phyloP scores from a whole-genome alignment of 2,797 vertebrate genomes.

The Xiphophorus birchmanni region DNA sequence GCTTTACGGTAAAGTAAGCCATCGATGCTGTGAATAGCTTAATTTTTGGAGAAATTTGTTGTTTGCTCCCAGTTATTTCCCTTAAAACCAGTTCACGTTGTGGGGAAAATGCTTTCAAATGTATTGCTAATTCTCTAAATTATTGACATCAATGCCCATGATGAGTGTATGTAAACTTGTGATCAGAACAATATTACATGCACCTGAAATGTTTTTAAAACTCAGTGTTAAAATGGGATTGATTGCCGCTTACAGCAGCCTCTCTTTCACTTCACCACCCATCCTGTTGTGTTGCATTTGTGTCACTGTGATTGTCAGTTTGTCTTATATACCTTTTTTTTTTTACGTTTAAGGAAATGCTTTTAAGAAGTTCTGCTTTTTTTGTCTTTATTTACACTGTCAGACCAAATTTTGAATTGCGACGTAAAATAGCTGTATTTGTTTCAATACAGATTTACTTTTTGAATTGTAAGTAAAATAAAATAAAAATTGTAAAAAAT shows the following conservation, averaged over 20 bases:
- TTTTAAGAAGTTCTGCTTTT: background rate
- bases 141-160: background rate
- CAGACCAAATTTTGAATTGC: background rate
- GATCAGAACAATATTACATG: background rate
- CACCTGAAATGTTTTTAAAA: conserved; percentile 8
- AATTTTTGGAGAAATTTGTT: background rate
- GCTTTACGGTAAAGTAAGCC: background rate
- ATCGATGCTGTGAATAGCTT: background rate
- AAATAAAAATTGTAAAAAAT: background rate
- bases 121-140: background rate
- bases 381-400: background rate
- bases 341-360: background rate
- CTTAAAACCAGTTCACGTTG: background rate
- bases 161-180: background rate
- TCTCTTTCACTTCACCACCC: background rate
- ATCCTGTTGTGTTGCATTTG: conserved; percentile 29
- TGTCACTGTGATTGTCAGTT: conserved; percentile 7
- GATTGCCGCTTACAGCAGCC: background rate
- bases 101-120: background rate
- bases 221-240: too few species aligned
- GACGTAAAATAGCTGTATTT: background rate
- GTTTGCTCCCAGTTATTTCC: background rate
- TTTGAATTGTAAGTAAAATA: background rate
- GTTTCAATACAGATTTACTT: background rate
- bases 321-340: background rate